Base-by-base conservation (phyloP, 1,140 invertebrate genomes). In the Listronotus oregonensis region DNA sequence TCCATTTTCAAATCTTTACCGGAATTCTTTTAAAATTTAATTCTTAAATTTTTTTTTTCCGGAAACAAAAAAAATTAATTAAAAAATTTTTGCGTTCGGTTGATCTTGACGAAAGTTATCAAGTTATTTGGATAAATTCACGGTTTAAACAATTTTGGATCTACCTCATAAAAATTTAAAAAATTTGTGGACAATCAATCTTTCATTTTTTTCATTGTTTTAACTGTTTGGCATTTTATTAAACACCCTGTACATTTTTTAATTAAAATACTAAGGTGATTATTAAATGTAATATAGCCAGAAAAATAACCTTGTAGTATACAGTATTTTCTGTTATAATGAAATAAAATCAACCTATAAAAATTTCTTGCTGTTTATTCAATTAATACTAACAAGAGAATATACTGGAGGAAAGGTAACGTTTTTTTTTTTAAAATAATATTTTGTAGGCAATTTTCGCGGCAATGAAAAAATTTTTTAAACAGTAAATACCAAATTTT, bases 241-340 rank as follows among this genome's bases (percentile, higher is more conserved):
- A 39, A 18, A 55, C 51, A 40, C 51, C 51, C 12, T 40, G 42
- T 57, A 46, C 34, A 44, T 44, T 43, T 57, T 57, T 32, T 15
- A 21, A 4, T 21, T 18, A 44, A 42, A 43, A 46, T 17, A 17
- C 18, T 57, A 12, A 57, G 12, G 4, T 31, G 3, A n/a, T 46
- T 58, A 46, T 55, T 55, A 52, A 10, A 4, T 58, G 55, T 58
- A 58, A 32, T 40, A 58, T 43, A 55, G 14, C 8, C 17, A 55
- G 42, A 44, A 7, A 31, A 27, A 21, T 55, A 55, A 37, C 10
- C 27, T 49, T 50, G 57, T 60, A 60, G 44, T 12, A 50, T 60
- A 55, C 12, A 55, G 51, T 55, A 60, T 50, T 60, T 60, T 60
- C 46, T 60, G 46, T 60, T 60, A 60, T 49, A 46, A 11, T 49